Conservation (phyloP, 2,888 invertebrate species). For the Limnephilus lunatus region DNA sequence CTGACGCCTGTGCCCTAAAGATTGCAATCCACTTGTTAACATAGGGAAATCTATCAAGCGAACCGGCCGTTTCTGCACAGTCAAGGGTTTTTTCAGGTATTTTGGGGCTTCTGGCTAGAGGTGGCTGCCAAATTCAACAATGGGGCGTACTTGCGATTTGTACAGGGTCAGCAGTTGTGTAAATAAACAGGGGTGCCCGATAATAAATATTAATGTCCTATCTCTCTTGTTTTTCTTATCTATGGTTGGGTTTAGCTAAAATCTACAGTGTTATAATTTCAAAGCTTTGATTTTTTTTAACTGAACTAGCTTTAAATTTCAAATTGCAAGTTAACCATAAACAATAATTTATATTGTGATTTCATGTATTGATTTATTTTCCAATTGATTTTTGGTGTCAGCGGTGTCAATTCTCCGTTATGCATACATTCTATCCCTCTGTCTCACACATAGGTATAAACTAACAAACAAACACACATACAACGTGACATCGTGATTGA, state of each 20-base stretch:
- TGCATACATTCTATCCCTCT: not conserved
- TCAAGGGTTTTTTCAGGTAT: no score
- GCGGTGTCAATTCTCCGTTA: not conserved
- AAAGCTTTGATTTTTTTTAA: not conserved
- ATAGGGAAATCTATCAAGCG: no score
- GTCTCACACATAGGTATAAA: not conserved
- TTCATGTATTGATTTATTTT: not conserved
- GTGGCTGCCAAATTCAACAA: no score
- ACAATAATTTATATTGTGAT: not conserved
- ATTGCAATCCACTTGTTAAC: no score
- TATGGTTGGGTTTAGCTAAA: not conserved
- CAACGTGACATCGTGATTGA: not conserved
- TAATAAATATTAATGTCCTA: no score
- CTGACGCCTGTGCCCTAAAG: no score
- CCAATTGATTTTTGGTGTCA: not conserved
- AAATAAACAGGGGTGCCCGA: no score
- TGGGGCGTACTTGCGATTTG: no score
- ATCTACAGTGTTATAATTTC: not conserved
- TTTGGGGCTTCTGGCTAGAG: no score
- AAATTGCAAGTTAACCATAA: not conserved
- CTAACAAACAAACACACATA: not conserved
- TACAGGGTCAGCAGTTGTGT: no score
- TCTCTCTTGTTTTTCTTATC: no score
- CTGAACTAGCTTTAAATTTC: not conserved
- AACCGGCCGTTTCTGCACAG: no score